phyloP scores from a whole-genome alignment of 2,888 invertebrate species.

The Crematogaster levior region DNA sequence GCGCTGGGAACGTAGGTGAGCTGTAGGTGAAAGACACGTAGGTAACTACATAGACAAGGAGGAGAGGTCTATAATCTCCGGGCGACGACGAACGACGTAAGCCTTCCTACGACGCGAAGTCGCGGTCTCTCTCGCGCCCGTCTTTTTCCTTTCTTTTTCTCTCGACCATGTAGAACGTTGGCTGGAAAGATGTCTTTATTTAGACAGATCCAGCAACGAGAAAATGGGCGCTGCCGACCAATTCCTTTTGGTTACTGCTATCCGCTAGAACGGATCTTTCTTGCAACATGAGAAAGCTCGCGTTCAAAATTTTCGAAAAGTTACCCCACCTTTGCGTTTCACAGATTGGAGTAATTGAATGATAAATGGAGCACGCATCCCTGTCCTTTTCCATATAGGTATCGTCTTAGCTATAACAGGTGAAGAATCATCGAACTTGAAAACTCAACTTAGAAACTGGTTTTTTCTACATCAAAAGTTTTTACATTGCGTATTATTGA shows the following conservation, averaged over 20 bases:
- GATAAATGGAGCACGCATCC: neutral
- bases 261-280: neutral
- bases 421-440: neutral
- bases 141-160: neutral
- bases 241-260: neutral
- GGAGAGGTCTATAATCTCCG: slow-evolving; percentile 34
- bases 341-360: neutral
- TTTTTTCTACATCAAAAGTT: too few species aligned
- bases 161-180: slow-evolving; percentile 8
- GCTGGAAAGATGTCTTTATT: slow-evolving; percentile 44
- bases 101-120: slow-evolving; percentile 27
- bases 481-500: too few species aligned
- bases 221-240: neutral
- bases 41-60: slow-evolving; percentile 14
- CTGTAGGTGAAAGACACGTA: slow-evolving; percentile 41
- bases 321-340: neutral
- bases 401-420: neutral
- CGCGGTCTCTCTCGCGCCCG: neutral
- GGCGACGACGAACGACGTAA: slow-evolving; percentile 4
- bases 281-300: neutral
- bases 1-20: slow-evolving; percentile 16
- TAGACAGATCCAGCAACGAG: slow-evolving; percentile 29
- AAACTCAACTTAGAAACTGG: neutral
- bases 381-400: neutral
- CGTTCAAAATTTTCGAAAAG: neutral